Evolutionary conservation across 2,888 invertebrate genomes (phyloP), one percentile per base, ranked within the genome.

Genomic region (Chaetogeoica ovagalla): DNA sequence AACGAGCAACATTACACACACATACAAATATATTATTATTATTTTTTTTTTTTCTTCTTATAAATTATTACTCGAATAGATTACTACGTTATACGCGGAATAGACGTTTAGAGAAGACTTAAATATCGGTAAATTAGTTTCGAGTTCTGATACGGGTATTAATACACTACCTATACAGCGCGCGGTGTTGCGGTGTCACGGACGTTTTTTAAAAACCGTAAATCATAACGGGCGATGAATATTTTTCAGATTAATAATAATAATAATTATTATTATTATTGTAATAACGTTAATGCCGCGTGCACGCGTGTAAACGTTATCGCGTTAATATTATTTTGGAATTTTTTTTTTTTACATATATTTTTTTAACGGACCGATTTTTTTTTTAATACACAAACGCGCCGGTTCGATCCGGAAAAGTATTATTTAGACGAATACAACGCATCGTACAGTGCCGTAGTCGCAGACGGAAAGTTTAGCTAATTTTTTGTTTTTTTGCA

Each of bases 81-180:
- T 77, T 62, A 69, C 48, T 7, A 52, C 60, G 30, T 17, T 52
- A 9, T 43, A 62, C 13, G 21, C 60, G 37, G 21, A 62, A 30
- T 30, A 62, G 70, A 69, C 39, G 60, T 69, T 60, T 55, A 30
- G 30, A n/a, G 77, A 52, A 77, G 37, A 70, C 62, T 77, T 77
- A 62, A 77, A 30, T 30, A 30, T 70, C 55, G 68, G 77, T 69
- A 69, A 69, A 77, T 77, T 77, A 77, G 70, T 77, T 77, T 77
- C 70, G 9, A 70, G 70, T 52, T 77, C 62, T 77, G 77, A 77
- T 77, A 48, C 4, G 30, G 77, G 60, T 68, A 60, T 13, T 3
- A 48, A 7, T 48, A 48, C 13, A 48, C 43, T 7, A 7, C 11
- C n/a, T n/a, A n/a, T n/a, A n/a, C n/a, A n/a, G 13, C 15, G 15